Conservation (phyloP, 2,797 vertebrate species). For the Muraenolepis orangiensis region DNA sequence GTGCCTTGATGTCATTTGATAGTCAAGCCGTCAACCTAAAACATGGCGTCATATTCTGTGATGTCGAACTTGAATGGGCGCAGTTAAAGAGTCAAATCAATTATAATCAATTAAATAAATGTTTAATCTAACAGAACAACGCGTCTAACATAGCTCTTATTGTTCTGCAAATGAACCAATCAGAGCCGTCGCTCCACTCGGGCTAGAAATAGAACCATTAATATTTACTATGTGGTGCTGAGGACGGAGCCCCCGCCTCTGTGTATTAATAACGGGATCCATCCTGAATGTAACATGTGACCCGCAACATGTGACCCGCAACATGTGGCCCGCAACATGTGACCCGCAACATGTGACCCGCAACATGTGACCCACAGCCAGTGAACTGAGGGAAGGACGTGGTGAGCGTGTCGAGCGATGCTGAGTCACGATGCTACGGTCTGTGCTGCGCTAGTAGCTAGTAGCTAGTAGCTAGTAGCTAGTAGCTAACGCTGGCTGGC, state of each 20-base stretch:
- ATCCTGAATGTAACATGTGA: not conserved
- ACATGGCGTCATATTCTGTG: not conserved
- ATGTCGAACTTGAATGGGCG: not conserved
- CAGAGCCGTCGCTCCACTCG: not conserved
- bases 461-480: too few species aligned
- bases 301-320: not conserved
- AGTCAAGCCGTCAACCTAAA: not conserved
- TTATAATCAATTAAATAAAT: too few species aligned
- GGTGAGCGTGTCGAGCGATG: not conserved
- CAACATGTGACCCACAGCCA: constrained; percentile 1
- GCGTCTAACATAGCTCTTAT: not conserved
- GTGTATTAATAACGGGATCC: not conserved
- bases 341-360: not conserved
- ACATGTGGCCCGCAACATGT: not conserved
- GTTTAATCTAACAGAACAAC: not conserved
- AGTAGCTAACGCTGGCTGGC: too few species aligned
- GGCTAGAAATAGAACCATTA: not conserved
- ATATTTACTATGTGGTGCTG: not conserved
- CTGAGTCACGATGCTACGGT: not conserved
- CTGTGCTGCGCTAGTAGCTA: too few species aligned
- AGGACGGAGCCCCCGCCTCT: not conserved
- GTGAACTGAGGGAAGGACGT: not conserved
- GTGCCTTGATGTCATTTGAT: not conserved
- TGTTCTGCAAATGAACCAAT: not conserved
- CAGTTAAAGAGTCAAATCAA: not conserved